phyloP scores from a whole-genome alignment of 1,140 invertebrate genomes.

The Euborellia annulipes region DNA sequence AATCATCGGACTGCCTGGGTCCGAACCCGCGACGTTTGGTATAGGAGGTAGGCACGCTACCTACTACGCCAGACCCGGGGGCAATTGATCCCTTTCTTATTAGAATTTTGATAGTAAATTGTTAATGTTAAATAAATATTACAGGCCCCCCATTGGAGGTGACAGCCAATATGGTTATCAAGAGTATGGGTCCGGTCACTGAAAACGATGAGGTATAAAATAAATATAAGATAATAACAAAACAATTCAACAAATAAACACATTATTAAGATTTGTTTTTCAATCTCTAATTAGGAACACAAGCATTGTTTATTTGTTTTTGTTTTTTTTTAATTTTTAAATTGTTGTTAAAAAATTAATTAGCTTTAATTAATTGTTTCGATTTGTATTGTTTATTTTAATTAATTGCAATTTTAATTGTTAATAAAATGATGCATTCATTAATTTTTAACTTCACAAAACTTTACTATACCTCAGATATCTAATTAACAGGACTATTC shows the following conservation, averaged over 20 bases:
- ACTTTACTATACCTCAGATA: too few species aligned
- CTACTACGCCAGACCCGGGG: too few species aligned
- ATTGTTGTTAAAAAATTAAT: too few species aligned
- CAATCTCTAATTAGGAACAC: background rate
- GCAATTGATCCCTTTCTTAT: background rate
- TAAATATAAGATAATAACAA: background rate
- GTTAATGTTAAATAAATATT: constrained; percentile 12
- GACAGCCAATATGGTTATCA: constrained; percentile 32
- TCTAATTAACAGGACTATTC: too few species aligned
- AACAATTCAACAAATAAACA: background rate
- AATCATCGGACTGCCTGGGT: too few species aligned
- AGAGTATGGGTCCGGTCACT: constrained; percentile 35
- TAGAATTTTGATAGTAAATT: constrained; percentile 5
- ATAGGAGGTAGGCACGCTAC: too few species aligned
- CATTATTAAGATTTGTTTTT: background rate
- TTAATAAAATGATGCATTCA: too few species aligned
- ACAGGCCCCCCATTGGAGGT: constrained; percentile 30
- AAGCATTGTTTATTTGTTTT: constrained; percentile 6
- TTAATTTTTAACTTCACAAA: too few species aligned
- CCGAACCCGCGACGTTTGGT: too few species aligned
- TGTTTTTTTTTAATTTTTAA: constrained; percentile 1
- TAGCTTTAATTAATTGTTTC: too few species aligned
- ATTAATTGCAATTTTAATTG: too few species aligned
- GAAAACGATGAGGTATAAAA: constrained; percentile 34
- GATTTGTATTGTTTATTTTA: too few species aligned